Evolutionary conservation across 30 jellyfish, hydroid and myxozoan genomes (phyloP), one percentile per base, ranked within the genome.

Genomic region (Phacellophora camtschatica): DNA sequence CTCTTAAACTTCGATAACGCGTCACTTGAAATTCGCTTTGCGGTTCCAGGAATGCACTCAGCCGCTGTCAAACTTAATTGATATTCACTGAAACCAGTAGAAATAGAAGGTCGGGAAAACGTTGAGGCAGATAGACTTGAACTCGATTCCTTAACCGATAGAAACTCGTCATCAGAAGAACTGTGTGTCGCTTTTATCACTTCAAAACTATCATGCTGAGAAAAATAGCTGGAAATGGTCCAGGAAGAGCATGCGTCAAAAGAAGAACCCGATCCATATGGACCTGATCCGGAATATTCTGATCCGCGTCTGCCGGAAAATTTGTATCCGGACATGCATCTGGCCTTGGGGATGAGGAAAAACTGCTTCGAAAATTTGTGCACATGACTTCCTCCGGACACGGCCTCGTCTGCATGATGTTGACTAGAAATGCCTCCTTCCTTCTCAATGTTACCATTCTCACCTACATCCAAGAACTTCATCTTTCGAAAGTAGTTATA

Each of bases 141-240:
- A n/a, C 66, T 84, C 0, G 91, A 13, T 64, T 80, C 91, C 18
- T 65, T 80, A 22, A 51, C 9, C 30, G 84, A 65, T 19, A 66
- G 18, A 28, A 46, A 62, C 41, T 66, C 95, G 19, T 84, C 95
- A 37, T 62, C 88, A 22, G 83, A 58, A 18, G 95, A 84, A 7
- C 83, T 64, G 3, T 59, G 76, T 49, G 63, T 54, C 9, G 32
- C 65, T 54, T 72, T 75, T 15, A 84, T 84, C 36, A 84, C 59
- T 53, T 84, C 95, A 84, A 51, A 84, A 31, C 95, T 84, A 33
- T 61, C 45, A 46, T 46, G 49, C 31, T 88, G 71, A n/a, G 91
- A 80, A 4, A 77, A 37, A 2, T 69, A 66, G 49, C 90, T 78
- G 9, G 83, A 66, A 15, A 51, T 18, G 11, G 84, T 59, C 89